Base-by-base conservation (phyloP, 1,140 invertebrate species). In the Druon quercuslanigerum region DNA sequence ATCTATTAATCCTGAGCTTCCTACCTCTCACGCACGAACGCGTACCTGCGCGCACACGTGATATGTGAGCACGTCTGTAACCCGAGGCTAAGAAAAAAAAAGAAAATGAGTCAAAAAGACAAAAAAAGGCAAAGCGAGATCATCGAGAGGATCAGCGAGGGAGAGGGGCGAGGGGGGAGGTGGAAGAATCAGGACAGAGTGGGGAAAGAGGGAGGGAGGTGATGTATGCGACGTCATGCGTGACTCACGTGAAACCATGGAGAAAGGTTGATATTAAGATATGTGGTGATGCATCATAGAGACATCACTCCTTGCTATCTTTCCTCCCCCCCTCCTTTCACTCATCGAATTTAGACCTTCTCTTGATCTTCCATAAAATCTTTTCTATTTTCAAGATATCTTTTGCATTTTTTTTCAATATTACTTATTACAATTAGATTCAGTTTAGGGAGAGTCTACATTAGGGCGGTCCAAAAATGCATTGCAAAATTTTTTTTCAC, bases 191-290 rank as follows among this genome's bases (percentile, higher is more conserved):
- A n/a, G n/a, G n/a, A n/a, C n/a, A n/a, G n/a, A 77, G 75, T 73
- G n/a, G 73, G 46, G 76, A 78, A 77, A 77, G 79, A 79, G 76
- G 79, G 76, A 66, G 74, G 73, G 73, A 75, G 76, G 81, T 87
- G 85, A 87, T 86, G 82, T 86, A 87, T 87, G 83, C 84, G 86
- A 85, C 84, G 84, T 87, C 82, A 86, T 86, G 85, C 85, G 83
- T 86, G 85, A 87, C 79, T 88, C 87, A 85, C 83, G 84, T 83
- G 84, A 83, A 80, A 77, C 75, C 75, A 78, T 79, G 60, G 72
- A 80, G 71, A 66, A 66, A 66, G 72, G 56, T 80, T 82, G 84
- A 84, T 86, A 84, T 85, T 87, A 83, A 87, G 83, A 86, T 85
- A 84, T 80, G 78, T 82, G 81, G 81, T 83, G 82, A 85, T 84